Base-by-base conservation (phyloP, 1,140 invertebrate genomes). In the Pachyrhynchus sulphureomaculatus region DNA sequence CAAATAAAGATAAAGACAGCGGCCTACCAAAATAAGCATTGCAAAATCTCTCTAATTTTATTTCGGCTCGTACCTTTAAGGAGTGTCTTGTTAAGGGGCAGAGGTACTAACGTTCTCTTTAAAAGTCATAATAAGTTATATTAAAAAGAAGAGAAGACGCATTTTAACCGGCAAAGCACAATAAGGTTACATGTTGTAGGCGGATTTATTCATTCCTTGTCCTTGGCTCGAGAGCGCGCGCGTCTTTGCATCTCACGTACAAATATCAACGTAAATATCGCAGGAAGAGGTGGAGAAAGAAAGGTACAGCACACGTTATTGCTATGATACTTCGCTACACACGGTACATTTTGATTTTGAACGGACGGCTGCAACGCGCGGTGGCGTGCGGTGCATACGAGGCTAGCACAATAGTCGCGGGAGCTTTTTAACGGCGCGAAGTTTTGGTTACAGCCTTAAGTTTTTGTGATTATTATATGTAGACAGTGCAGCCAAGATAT, bases 151-250 rank as follows among this genome's bases (percentile, higher is more conserved):
- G n/a, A n/a, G n/a, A n/a, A n/a, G n/a, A n/a, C n/a, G n/a, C n/a
- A n/a, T n/a, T n/a, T n/a, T n/a, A n/a, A n/a, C n/a, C n/a, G n/a
- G n/a, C n/a, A n/a, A n/a, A n/a, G n/a, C n/a, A n/a, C n/a, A n/a
- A n/a, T n/a, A n/a, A n/a, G n/a, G n/a, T n/a, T n/a, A n/a, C n/a
- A n/a, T n/a, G n/a, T n/a, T 17, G 18, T 12, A 34, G 44, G 23
- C 24, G 44, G 44, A 17, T 49, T 49, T 47, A 47, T 47, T 18
- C 23, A 29, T 49, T 29, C 47, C 33, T 49, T 24, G 15, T 49
- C 47, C 47, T 49, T 49, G 47, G 15, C 20, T 34, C 6, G 12
- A 29, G n/a, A n/a, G n/a, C n/a, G n/a, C n/a, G 1, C 29, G 32
- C 47, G 47, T 8, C 32, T 17, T 33, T 49, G 26, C 47, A 49